These are phyloP conservation scores for Rhagoletis pomonella DNA, from an alignment of 1,140 invertebrate species.

Conservation along the genomic window DNA sequence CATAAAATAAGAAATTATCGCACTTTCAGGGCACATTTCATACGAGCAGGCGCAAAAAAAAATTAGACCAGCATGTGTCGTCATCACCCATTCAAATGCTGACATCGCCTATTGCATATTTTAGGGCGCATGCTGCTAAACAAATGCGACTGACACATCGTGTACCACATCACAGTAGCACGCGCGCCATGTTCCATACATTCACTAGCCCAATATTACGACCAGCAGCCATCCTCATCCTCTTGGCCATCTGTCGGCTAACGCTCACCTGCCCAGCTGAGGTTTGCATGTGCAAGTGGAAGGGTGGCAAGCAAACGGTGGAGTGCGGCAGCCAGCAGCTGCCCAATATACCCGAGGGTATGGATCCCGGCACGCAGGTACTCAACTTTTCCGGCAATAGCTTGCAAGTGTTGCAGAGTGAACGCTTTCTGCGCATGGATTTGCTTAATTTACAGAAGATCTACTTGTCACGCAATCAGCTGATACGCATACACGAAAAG, in stretches of 20 bases:
- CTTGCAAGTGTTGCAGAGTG: constrained; percentile 83
- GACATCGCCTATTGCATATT: background rate
- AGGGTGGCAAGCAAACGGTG: constrained; percentile 91
- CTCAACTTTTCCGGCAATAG: constrained; percentile 89
- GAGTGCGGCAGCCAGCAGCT: constrained; percentile 87
- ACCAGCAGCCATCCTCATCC: background rate
- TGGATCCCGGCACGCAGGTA: constrained; percentile 92
- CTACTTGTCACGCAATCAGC: constrained; percentile 84
- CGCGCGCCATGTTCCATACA: background rate
- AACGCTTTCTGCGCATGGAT: constrained; percentile 85
- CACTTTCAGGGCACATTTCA: background rate
- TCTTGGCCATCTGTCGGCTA: background rate
- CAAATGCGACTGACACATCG: background rate
- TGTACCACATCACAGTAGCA: background rate
- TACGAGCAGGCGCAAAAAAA: background rate
- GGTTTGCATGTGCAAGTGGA: constrained; percentile 91
- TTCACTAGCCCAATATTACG: background rate
- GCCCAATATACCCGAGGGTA: constrained; percentile 84
- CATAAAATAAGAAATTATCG: background rate
- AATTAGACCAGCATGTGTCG: background rate
- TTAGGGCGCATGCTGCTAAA: background rate
- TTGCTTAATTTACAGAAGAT: constrained; percentile 92
- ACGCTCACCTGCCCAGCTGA: constrained; percentile 79
- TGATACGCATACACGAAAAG: constrained; percentile 84
- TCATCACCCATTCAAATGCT: background rate